These are phyloP conservation scores for Paedocypris sp. DNA, from an alignment of 2,113 vertebrate species.

Conservation along the genomic window DNA sequence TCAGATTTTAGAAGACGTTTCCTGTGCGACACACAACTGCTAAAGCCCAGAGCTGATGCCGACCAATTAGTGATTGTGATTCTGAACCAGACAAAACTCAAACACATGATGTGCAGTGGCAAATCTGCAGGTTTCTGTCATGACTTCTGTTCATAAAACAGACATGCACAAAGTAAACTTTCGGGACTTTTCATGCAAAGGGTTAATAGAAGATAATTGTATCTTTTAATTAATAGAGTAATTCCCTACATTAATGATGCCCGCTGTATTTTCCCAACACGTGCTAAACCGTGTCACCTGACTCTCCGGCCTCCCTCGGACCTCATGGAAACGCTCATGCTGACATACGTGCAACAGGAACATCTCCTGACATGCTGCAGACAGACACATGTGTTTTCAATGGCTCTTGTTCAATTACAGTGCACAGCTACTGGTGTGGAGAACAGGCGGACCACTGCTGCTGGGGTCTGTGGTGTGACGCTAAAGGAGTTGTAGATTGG, in stretches of 20 bases:
- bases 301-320: constrained; percentile 9
- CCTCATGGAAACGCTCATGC: constrained; percentile 41
- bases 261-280: constrained; percentile 18
- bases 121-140: no score
- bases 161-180: no score
- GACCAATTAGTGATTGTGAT: neutral
- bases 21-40: neutral
- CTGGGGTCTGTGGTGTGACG: neutral
- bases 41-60: neutral
- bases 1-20: constrained; percentile 19
- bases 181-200: no score
- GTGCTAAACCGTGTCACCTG: constrained; percentile 17
- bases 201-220: no score
- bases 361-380: constrained; percentile 46
- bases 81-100: neutral
- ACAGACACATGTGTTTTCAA: constrained; percentile 58
- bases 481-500: neutral
- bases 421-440: constrained; percentile 1
- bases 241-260: neutral
- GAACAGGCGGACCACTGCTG: neutral
- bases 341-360: constrained; percentile 50
- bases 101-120: no score
- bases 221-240: no score
- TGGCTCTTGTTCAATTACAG: constrained; percentile 38
- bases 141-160: no score